Conservation (phyloP, 1,140 invertebrate species). For the Panagrolaimus sp. region DNA sequence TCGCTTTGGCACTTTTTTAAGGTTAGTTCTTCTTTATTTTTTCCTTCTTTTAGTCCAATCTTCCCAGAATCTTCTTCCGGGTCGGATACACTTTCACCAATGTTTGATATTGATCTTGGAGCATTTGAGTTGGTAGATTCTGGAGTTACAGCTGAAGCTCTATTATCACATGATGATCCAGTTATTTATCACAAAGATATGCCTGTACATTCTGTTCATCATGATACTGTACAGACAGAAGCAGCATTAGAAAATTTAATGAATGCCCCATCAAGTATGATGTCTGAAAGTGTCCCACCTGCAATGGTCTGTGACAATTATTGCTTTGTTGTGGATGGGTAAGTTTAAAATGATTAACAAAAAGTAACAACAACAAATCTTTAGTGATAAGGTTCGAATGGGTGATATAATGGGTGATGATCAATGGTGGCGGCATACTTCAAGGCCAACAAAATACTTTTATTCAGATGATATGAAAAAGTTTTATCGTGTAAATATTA, state of each 20-base stretch:
- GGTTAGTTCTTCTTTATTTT: background rate
- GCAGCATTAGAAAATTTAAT: constrained; percentile 59
- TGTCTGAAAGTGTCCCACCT: constrained; percentile 48
- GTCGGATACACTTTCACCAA: constrained; percentile 23
- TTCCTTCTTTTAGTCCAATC: constrained; percentile 22
- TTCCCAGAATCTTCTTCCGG: constrained; percentile 7
- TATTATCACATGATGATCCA: constrained; percentile 54
- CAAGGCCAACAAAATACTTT: constrained; percentile 55
- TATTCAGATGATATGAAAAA: constrained; percentile 51
- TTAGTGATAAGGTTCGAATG: constrained; percentile 53
- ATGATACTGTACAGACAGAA: constrained; percentile 59
- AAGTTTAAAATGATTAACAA: background rate
- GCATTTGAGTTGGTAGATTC: constrained; percentile 58
- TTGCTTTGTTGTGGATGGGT: constrained; percentile 46
- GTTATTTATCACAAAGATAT: constrained; percentile 58
- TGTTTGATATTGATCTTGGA: constrained; percentile 56
- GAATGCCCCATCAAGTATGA: constrained; percentile 55
- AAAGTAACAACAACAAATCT: constrained; percentile 38
- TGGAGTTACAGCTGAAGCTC: constrained; percentile 51
- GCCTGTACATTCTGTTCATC: constrained; percentile 59
- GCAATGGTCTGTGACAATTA: constrained; percentile 59
- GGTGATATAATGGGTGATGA: constrained; percentile 58
- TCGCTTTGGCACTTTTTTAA: background rate
- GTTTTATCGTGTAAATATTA: constrained; percentile 57
- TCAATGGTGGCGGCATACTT: constrained; percentile 59